Percentiles rank a stretch among this genome's conserved stretches.
Evolutionary conservation across 1,140 invertebrate species (phyloP).

Genomic region (Spodoptera litura): DNA sequence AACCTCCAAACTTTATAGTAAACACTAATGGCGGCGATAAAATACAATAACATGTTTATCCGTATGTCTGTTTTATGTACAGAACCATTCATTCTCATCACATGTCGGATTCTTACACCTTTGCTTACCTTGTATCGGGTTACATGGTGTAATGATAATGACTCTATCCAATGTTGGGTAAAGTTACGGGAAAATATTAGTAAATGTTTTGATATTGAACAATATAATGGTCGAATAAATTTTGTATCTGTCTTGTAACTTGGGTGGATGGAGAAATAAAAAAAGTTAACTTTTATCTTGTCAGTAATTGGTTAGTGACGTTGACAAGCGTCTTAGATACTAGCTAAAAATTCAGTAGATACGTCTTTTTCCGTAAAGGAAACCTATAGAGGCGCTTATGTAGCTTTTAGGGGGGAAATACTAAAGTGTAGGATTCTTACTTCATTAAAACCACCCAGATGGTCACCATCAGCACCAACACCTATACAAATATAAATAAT

Average conservation of each 20-base stretch:
- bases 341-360: too few species aligned
- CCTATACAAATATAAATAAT: too few species aligned
- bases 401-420: too few species aligned
- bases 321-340: not conserved
- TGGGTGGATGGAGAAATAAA: not conserved
- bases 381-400: too few species aligned
- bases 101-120: conserved; percentile 3
- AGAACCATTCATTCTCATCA: conserved; percentile 34
- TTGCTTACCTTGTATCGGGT: conserved; percentile 14
- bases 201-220: conserved; percentile 26
- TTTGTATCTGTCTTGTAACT: not conserved
- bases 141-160: conserved; percentile 43
- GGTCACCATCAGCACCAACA: too few species aligned
- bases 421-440: too few species aligned
- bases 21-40: conserved; percentile 21
- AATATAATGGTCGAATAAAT: conserved; percentile 20
- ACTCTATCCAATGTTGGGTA: conserved; percentile 18
- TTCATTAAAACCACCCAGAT: too few species aligned
- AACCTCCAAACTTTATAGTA: conserved; percentile 25
- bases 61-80: conserved; percentile 11
- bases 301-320: not conserved
- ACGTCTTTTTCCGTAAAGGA: too few species aligned
- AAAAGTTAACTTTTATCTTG: not conserved
- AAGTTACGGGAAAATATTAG: conserved; percentile 36
- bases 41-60: conserved; percentile 34